Evolutionary conservation across 2,113 vertebrate species (phyloP).

Genomic region (Leucopternis melanops): DNA sequence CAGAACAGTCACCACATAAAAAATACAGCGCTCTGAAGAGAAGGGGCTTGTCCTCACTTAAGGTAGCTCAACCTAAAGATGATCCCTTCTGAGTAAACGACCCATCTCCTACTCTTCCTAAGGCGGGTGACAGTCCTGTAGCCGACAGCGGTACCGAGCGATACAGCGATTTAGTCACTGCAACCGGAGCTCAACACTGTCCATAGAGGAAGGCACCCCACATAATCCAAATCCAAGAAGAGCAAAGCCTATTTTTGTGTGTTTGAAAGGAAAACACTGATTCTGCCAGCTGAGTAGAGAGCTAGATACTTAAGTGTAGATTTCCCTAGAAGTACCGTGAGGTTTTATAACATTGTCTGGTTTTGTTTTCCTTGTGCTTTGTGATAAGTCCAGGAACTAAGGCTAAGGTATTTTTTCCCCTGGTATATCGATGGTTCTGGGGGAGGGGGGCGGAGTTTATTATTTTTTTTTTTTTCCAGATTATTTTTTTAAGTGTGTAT

Average conservation of each 20-base stretch:
- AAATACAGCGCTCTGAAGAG: neutral
- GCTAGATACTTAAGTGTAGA: constrained; percentile 55
- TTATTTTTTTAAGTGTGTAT: constrained; percentile 57
- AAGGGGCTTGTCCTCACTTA: neutral
- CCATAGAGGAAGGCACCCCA: neutral
- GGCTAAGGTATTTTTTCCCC: constrained; percentile 13
- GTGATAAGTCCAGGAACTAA: constrained; percentile 63
- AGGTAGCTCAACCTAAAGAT: neutral
- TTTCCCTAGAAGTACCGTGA: constrained; percentile 61
- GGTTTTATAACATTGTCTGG: constrained; percentile 55
- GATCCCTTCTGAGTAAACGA: neutral
- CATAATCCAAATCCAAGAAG: constrained; percentile 58
- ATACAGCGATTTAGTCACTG: neutral
- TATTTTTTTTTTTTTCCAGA: neutral
- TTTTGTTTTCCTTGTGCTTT: constrained; percentile 64
- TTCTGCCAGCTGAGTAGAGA: constrained; percentile 56
- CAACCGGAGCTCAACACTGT: neutral
- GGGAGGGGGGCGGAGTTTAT: neutral
- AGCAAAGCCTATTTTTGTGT: constrained; percentile 52
- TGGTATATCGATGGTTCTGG: neutral
- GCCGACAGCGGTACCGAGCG: rapidly evolving
- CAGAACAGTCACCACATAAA: neutral
- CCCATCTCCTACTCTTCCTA: neutral
- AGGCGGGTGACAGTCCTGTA: neutral
- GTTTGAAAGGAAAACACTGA: constrained; percentile 60